Evolutionary conservation across 2,797 vertebrate genomes (phyloP).

Genomic region (Spheniscus humboldti): DNA sequence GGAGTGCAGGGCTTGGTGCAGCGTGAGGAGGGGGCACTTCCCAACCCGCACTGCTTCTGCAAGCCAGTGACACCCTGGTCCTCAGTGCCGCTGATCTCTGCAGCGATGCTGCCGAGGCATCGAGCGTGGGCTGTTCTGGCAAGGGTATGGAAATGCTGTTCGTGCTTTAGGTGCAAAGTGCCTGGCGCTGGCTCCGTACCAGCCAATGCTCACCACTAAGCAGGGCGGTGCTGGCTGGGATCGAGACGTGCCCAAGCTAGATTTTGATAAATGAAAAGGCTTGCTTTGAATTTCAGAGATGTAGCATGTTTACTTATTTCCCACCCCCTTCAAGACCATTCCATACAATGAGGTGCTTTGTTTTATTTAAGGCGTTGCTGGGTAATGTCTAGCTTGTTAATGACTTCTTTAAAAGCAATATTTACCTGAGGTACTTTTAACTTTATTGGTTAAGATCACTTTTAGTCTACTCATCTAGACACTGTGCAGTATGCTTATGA

Average conservation of each 20-base stretch:
- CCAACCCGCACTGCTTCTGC: fast-evolving
- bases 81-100: fast-evolving
- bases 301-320: fast-evolving
- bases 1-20: not conserved
- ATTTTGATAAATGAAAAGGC: not conserved
- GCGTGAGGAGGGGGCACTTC: fast-evolving
- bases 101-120: fast-evolving
- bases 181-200: fast-evolving
- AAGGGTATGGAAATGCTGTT: not conserved
- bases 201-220: fast-evolving
- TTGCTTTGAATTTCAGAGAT: not conserved
- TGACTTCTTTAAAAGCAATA: not conserved
- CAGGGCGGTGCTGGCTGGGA: not conserved
- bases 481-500: not conserved
- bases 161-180: fast-evolving
- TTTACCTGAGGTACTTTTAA: not conserved
- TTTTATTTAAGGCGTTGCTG: not conserved
- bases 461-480: not conserved
- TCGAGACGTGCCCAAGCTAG: fast-evolving
- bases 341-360: not conserved
- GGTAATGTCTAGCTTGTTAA: not conserved
- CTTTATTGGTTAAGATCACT: not conserved
- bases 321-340: fast-evolving
- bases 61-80: fast-evolving
- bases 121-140: fast-evolving